Evolutionary conservation across 2,113 vertebrate species (phyloP).

Genomic region (Sinocyclocheilus anophthalmus): DNA sequence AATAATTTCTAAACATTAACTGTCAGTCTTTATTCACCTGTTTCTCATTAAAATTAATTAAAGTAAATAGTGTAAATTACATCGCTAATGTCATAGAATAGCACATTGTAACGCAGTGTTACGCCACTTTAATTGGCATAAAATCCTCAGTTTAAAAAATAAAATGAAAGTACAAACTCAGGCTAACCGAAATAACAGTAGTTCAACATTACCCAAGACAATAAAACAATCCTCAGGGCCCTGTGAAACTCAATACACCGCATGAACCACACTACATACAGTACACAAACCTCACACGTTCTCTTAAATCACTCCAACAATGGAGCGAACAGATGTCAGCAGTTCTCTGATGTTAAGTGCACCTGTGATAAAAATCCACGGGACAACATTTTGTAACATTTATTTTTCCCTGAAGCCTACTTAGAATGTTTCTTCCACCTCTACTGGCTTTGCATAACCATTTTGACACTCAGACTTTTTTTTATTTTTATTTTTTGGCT

Average conservation of each 20-base stretch:
- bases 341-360: background rate
- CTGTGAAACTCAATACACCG: conserved; percentile 4
- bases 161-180: background rate
- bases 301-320: background rate
- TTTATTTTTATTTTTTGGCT: background rate
- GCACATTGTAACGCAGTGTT: too few relatives aligned
- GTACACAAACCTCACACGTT: conserved; percentile 10
- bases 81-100: too few relatives aligned
- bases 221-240: conserved; percentile 34
- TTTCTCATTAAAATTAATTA: too few relatives aligned
- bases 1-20: too few relatives aligned
- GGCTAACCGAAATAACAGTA: conserved; percentile 47
- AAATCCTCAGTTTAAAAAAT: conserved; percentile 17
- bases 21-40: too few relatives aligned
- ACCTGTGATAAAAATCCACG: background rate
- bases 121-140: conserved; percentile 2
- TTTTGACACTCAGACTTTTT: background rate
- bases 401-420: background rate
- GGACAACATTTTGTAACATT: background rate
- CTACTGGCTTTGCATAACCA: background rate
- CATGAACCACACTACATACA: conserved; percentile 34
- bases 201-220: conserved; percentile 36
- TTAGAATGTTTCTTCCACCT: background rate
- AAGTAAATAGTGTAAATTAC: too few relatives aligned
- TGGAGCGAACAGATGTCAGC: background rate